These are phyloP conservation scores for Andricus quercusramuli DNA, from an alignment of 2,888 invertebrate species.

Conservation along the genomic window DNA sequence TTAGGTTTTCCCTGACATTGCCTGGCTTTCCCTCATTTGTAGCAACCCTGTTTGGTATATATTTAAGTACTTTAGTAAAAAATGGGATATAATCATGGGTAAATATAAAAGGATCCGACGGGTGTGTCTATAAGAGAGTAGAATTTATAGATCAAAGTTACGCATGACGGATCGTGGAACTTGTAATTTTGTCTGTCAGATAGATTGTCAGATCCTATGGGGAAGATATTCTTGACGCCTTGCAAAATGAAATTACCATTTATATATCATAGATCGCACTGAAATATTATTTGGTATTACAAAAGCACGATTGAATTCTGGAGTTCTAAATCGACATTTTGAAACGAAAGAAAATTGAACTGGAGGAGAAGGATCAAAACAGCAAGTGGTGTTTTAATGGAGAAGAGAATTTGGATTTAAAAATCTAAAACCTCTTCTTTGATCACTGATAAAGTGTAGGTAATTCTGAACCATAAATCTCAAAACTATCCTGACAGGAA, in stretches of 20 bases:
- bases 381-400: too few species aligned
- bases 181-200: slow-evolving; percentile 30
- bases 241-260: slow-evolving; percentile 16
- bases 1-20: too few species aligned
- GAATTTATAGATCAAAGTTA: slow-evolving; percentile 32
- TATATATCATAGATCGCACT: neutral
- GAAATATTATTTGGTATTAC: neutral
- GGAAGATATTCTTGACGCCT: slow-evolving; percentile 33
- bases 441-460: neutral
- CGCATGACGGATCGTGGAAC: slow-evolving; percentile 27
- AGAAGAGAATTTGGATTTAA: too few species aligned
- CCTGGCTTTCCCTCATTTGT: too few species aligned
- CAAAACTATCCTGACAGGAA: neutral
- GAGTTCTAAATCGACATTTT: neutral
- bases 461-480: neutral
- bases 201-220: slow-evolving; percentile 29
- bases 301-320: neutral
- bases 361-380: neutral
- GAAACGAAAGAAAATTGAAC: neutral
- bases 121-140: slow-evolving; percentile 23
- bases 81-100: slow-evolving; percentile 15
- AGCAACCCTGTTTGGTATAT: too few species aligned
- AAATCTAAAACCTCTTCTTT: neutral
- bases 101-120: slow-evolving; percentile 28
- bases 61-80: too few species aligned